Evolutionary conservation across 2,888 invertebrate genomes (phyloP).

Genomic region (Tetrapedia diversipes): DNA sequence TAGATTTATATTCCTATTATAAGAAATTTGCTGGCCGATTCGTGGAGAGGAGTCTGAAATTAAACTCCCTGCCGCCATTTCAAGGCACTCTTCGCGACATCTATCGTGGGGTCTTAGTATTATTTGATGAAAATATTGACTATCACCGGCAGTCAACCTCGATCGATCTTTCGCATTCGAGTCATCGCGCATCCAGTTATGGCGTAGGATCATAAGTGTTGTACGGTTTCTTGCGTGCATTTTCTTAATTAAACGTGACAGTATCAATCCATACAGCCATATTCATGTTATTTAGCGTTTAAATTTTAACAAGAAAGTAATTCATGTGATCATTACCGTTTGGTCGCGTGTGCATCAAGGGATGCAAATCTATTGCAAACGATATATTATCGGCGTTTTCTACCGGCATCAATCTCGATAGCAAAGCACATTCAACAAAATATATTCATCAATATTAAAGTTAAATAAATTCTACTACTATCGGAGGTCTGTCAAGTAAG

Average conservation of each 20-base stretch:
- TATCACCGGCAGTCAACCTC: constrained; percentile 19
- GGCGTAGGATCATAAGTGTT: constrained; percentile 33
- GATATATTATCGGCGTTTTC: constrained; percentile 45
- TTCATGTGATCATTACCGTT: constrained; percentile 24
- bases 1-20: constrained; percentile 39
- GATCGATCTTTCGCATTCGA: constrained; percentile 41
- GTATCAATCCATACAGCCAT: background rate
- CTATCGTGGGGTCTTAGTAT: background rate
- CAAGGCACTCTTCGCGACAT: constrained; percentile 21
- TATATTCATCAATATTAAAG: constrained; percentile 18
- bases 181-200: constrained; percentile 19
- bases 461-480: constrained; percentile 6
- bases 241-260: background rate
- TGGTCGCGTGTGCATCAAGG: constrained; percentile 41
- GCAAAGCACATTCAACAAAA: constrained; percentile 7
- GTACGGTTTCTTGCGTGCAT: background rate
- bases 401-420: constrained; percentile 47
- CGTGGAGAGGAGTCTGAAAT: constrained; percentile 14
- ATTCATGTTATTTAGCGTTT: background rate
- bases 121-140: constrained; percentile 6
- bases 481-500: constrained; percentile 36
- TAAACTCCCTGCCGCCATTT: constrained; percentile 10
- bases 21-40: constrained; percentile 15
- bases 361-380: constrained; percentile 43
- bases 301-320: background rate